Evolutionary conservation across 2,113 vertebrate species (phyloP).

Genomic region (Calypte anna): DNA sequence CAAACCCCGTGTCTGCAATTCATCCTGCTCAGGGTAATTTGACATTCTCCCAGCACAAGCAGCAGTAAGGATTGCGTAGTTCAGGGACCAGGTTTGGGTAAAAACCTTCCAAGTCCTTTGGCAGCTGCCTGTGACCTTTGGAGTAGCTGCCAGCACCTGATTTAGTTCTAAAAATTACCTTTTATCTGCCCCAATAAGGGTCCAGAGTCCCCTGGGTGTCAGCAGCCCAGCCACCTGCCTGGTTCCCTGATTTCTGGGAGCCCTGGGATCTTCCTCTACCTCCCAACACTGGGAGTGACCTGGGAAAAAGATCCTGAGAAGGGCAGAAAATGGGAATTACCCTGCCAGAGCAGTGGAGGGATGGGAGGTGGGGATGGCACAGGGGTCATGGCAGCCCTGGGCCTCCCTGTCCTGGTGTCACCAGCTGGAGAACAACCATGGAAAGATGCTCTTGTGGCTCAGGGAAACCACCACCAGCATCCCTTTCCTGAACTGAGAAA

Average conservation of each 20-base stretch:
- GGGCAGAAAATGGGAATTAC: background rate
- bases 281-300: background rate
- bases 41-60: background rate
- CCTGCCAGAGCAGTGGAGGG: rapidly evolving
- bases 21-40: background rate
- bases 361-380: background rate
- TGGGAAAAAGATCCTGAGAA: rapidly evolving
- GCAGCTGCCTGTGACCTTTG: background rate
- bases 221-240: background rate
- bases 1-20: background rate
- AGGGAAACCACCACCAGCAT: background rate
- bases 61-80: rapidly evolving
- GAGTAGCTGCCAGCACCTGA: background rate
- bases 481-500: conserved; percentile 4
- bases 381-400: rapidly evolving
- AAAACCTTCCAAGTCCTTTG: background rate
- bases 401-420: rapidly evolving
- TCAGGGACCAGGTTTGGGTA: background rate
- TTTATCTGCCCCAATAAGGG: rapidly evolving
- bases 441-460: background rate
- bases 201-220: rapidly evolving
- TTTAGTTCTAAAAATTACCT: background rate
- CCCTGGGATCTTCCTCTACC: background rate
- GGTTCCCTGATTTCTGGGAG: rapidly evolving
- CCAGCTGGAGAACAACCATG: background rate